phyloP scores from a whole-genome alignment of 2,888 invertebrate genomes.

The Drosophila merina region DNA sequence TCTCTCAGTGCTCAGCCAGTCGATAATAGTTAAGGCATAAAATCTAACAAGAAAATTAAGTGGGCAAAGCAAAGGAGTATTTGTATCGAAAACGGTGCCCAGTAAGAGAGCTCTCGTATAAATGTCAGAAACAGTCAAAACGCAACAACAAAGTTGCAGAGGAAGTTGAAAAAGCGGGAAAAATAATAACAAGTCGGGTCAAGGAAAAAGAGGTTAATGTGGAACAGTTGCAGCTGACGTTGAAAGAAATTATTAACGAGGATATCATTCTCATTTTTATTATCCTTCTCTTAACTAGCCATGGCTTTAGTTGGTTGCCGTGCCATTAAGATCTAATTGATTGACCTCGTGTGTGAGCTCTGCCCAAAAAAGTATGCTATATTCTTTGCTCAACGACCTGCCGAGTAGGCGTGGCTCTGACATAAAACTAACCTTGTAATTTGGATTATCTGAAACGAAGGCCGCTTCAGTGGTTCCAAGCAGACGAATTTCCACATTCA shows the following conservation, averaged over 20 bases:
- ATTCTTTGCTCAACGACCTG: slow-evolving; percentile 5
- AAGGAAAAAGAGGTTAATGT: slow-evolving; percentile 36
- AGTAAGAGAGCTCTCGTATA: slow-evolving; percentile 51
- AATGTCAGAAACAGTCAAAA: slow-evolving; percentile 74
- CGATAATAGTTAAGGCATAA: slow-evolving; percentile 70
- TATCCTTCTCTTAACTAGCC: neutral
- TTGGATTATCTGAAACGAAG: slow-evolving; percentile 13
- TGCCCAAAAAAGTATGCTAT: slow-evolving; percentile 54
- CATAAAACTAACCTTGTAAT: slow-evolving; percentile 25
- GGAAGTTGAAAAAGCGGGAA: slow-evolving; percentile 3
- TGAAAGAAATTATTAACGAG: neutral
- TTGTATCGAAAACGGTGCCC: slow-evolving; percentile 2
- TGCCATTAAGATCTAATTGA: too few species aligned
- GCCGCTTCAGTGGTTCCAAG: slow-evolving; percentile 16
- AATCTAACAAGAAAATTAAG: slow-evolving; percentile 66
- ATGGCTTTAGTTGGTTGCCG: too few species aligned
- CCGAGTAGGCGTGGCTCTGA: slow-evolving; percentile 20
- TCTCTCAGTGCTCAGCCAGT: slow-evolving; percentile 31
- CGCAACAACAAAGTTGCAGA: slow-evolving; percentile 27
- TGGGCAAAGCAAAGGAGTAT: slow-evolving; percentile 20
- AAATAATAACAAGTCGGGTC: slow-evolving; percentile 5
- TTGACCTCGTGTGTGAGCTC: too few species aligned
- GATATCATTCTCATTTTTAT: neutral
- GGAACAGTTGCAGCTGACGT: neutral
- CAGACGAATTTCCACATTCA: slow-evolving; percentile 10